Base-by-base conservation (phyloP, 2,113 vertebrate species). In the Danionella cerebrum region DNA sequence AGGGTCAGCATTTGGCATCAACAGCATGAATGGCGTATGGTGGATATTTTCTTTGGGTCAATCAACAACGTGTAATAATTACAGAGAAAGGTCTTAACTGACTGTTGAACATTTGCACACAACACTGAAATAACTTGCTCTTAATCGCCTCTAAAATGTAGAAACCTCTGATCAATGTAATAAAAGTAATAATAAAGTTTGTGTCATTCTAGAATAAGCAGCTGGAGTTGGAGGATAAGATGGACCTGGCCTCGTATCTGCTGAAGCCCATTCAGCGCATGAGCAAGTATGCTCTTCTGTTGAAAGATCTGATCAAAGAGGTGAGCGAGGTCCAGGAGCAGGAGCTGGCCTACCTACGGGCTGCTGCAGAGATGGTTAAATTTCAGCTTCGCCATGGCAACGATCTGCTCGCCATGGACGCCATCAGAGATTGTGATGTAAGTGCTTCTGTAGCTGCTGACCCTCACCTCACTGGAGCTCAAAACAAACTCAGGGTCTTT, bases 311-410 rank as follows among this genome's bases (percentile, higher is more conserved):
- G 78, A 94, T 91, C 31, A 93, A 94, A 80, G 92, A 96, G 82
- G 95, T 92, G 19, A 84, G 85, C 0, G 91, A 92, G 72, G 87
- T 89, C 0, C 90, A 93, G 52, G 83, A 85, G 74, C 94, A 92
- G 80, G 95, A 98, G 84, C 84, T 97, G 62, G 82, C 75, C 2
- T 90, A 92, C 64, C 90, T 98, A 24, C 85, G 78, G 31, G 92
- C 92, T 0, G 94, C 96, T 6, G 90, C 93, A 67, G 93, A 93
- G 76, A 92, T 98, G 79, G 93, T 98, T 74, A 93, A 91, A 79
- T 98, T 98, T 74, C 96, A 98, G 84, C 91, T 98, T 19, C 91
- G 91, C 39, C 96, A 98, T 0, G 96, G 96, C 71, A 98, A 98
- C 0, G 96, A 98, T 80, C 87, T 98, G 76, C 86, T 98, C 41